Percentiles rank a stretch among this genome's conserved stretches.
Conservation (phyloP, 2,888 invertebrate genomes). For the Anarsia innoxiella region DNA sequence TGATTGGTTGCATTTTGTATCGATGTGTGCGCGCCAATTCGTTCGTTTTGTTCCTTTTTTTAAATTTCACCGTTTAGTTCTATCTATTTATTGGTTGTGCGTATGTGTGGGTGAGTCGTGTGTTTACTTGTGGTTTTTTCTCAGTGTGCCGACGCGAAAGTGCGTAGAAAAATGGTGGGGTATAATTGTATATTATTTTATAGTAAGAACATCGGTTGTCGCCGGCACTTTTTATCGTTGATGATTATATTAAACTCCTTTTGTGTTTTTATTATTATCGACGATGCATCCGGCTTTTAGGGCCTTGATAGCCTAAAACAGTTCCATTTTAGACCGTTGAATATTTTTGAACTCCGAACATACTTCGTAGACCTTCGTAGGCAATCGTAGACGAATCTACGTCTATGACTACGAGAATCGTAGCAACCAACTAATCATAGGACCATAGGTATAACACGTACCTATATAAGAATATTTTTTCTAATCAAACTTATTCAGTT, state of each 20-base stretch:
- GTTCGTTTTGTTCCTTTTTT: constrained; percentile 73
- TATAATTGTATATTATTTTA: constrained; percentile 33
- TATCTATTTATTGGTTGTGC: constrained; percentile 72
- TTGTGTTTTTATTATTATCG: too few species aligned
- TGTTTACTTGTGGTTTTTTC: constrained; percentile 26
- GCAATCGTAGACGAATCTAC: too few species aligned
- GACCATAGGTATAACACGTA: too few species aligned
- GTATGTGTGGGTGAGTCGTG: constrained; percentile 56
- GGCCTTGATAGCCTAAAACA: too few species aligned
- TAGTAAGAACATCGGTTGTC: background rate
- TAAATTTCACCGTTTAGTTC: constrained; percentile 76
- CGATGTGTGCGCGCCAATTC: constrained; percentile 60
- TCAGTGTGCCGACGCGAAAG: constrained; percentile 52
- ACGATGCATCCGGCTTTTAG: too few species aligned
- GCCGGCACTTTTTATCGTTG: constrained; percentile 4
- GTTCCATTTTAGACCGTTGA: too few species aligned
- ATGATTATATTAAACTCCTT: constrained; percentile 8
- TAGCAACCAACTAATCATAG: too few species aligned
- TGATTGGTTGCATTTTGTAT: constrained; percentile 63
- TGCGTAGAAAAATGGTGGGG: constrained; percentile 68
- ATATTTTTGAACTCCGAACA: too few species aligned
- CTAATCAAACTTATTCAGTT: too few species aligned
- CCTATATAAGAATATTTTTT: too few species aligned
- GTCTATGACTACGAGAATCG: too few species aligned
- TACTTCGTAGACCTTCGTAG: too few species aligned